A percentile compares a stretch with the other conserved stretches of the same genome.
Evolutionary conservation across 1,140 invertebrate genomes (phyloP).

Genomic region (Brachionus manjavacas): DNA sequence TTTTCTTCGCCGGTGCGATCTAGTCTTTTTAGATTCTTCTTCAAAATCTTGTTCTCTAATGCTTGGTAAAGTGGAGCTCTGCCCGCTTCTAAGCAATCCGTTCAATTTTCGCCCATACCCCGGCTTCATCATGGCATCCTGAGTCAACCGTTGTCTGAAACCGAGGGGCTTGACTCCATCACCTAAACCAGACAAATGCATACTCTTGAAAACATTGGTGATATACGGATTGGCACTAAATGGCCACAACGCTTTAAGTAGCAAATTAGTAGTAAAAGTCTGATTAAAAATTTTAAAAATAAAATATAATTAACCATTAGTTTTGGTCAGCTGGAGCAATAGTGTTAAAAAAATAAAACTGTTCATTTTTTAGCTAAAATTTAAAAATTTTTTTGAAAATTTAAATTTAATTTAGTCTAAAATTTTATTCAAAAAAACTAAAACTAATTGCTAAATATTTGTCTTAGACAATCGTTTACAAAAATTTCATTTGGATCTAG

Average conservation of each 20-base stretch:
- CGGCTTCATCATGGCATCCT: neutral
- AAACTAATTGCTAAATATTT: slow-evolving; percentile 46
- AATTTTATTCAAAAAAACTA: neutral
- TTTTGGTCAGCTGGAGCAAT: neutral
- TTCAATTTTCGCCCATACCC: neutral
- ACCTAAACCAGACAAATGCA: neutral
- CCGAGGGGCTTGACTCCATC: neutral
- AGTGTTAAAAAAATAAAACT: neutral
- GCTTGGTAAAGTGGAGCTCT: neutral
- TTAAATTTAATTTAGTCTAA: neutral
- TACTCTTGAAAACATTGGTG: neutral
- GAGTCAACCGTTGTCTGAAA: neutral
- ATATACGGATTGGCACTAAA: neutral
- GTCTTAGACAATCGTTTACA: slow-evolving; percentile 51
- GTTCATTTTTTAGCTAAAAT: neutral
- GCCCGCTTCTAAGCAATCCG: neutral
- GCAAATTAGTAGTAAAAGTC: too few species aligned
- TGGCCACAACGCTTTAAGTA: neutral
- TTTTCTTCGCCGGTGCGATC: neutral
- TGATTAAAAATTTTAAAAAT: too few species aligned
- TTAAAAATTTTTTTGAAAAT: neutral
- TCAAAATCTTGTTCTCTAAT: neutral
- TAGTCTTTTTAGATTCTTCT: neutral
- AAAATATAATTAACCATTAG: neutral
- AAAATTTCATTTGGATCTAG: slow-evolving; percentile 55